Evolutionary conservation across 2,888 invertebrate genomes (phyloP), one percentile per base, ranked within the genome.

Genomic region (Erebia aethiops): DNA sequence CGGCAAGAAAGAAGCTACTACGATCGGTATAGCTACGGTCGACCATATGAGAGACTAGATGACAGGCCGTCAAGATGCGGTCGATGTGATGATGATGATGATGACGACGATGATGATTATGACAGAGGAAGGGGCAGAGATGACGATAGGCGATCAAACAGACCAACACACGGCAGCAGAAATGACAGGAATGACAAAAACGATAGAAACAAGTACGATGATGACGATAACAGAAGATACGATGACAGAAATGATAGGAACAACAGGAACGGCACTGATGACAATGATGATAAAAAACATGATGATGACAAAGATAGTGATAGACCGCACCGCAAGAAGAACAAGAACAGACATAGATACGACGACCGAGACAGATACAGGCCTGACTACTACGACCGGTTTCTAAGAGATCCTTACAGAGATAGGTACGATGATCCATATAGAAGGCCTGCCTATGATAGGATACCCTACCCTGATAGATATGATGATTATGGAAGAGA

Each of bases 301-400:
- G 88, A 89, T 46, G 88, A 88, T 54, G 82, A 85, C 41, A 89
- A 90, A 60, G 87, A 87, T 52, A 88, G 88, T 46, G 81, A 85
- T 63, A 81, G 83, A 70, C 75, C 79, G 49, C 72, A 74, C 67
- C 78, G 85, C 54, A 83, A 87, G 21, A 84, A 83, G 71, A 83
- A 87, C 56, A 82, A 87, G 73, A 83, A 88, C 52, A 85, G 84
- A 74, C 83, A 87, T 60, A 80, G 88, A 75, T 80, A 90, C 66
- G 88, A 88, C 13, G 90, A 91, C 52, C 84, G 91, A 73, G 92
- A 92, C 58, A 86, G 89, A 74, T 91, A 92, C 70, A 84, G 88
- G n/a, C 89, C 88, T 11, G 91, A 92, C 74, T 90, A 92, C 66
- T 92, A 92, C 70, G 91, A 92, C 52, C 84, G 91, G 69, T 91